Evolutionary conservation across 2,888 invertebrate genomes (phyloP).

Genomic region (Mellilla xanthometata): DNA sequence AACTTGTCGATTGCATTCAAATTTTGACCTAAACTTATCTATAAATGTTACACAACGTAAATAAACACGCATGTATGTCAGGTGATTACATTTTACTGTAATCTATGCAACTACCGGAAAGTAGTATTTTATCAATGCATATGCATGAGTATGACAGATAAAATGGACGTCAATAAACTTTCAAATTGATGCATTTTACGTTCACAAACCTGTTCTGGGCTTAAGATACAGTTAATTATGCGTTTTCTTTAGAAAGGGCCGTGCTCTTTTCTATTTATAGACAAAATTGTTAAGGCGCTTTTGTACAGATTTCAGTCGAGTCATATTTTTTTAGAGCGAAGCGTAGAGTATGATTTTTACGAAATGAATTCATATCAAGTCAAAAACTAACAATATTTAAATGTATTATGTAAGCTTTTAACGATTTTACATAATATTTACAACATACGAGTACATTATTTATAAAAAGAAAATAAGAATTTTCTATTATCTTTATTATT

Average conservation of each 20-base stretch:
- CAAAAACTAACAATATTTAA: too few species aligned
- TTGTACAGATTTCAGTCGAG: too few species aligned
- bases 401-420: too few species aligned
- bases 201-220: not conserved
- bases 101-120: slow-evolving; percentile 10
- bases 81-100: slow-evolving; percentile 9
- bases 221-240: slow-evolving; percentile 10
- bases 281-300: not conserved
- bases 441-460: too few species aligned
- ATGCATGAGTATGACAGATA: not conserved
- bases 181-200: not conserved
- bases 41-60: slow-evolving; percentile 27
- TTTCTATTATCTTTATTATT: too few species aligned
- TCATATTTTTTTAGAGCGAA: too few species aligned
- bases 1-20: slow-evolving; percentile 29
- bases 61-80: slow-evolving; percentile 7
- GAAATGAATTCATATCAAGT: too few species aligned
- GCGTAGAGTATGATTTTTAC: too few species aligned
- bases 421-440: too few species aligned
- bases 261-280: slow-evolving; percentile 1
- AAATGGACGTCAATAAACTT: slow-evolving; percentile 1
- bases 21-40: slow-evolving; percentile 41
- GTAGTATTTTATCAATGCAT: slow-evolving; percentile 5
- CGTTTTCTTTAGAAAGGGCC: slow-evolving; percentile 1
- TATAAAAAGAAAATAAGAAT: too few species aligned